These are phyloP conservation scores for Drosophila obscura DNA, from an alignment of 1,140 invertebrate species.

Conservation along the genomic window DNA sequence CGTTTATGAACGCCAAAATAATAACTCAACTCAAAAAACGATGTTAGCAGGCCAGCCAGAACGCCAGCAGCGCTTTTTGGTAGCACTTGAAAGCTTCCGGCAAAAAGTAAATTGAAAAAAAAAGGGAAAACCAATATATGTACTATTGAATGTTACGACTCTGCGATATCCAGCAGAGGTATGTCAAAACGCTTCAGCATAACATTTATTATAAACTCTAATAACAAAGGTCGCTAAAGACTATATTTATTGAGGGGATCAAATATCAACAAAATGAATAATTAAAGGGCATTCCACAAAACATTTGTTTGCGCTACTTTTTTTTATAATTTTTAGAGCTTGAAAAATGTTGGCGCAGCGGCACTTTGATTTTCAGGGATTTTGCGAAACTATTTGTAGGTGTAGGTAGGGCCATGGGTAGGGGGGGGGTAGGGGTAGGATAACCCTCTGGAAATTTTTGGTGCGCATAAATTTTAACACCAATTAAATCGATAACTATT, in stretches of 20 bases:
- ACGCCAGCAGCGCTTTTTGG: neutral
- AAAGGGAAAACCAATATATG: too few relatives aligned
- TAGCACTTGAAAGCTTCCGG: neutral
- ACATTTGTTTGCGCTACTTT: neutral
- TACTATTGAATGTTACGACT: too few relatives aligned
- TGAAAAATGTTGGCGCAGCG: conserved; percentile 53
- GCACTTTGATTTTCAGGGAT: conserved; percentile 28
- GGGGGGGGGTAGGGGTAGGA: too few relatives aligned
- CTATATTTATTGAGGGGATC: too few relatives aligned
- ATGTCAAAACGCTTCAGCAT: too few relatives aligned
- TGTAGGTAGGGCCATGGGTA: neutral
- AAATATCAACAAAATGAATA: neutral
- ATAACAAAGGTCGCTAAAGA: too few relatives aligned
- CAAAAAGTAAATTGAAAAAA: conserved; percentile 6
- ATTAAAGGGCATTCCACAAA: neutral
- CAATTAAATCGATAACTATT: conserved; percentile 60
- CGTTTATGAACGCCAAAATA: conserved; percentile 3
- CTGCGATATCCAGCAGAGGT: too few relatives aligned
- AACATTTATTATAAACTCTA: too few relatives aligned
- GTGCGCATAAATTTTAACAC: conserved; percentile 57
- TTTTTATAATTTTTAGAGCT: conserved; percentile 14
- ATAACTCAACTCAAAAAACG: conserved; percentile 18
- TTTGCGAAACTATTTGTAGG: conserved; percentile 19
- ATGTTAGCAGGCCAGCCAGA: conserved; percentile 1
- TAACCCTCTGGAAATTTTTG: conserved; percentile 17